Percentiles rank a stretch among this genome's conserved stretches.
Evolutionary conservation across 2,888 invertebrate species (phyloP).

Genomic region (Campaea margaritaria): DNA sequence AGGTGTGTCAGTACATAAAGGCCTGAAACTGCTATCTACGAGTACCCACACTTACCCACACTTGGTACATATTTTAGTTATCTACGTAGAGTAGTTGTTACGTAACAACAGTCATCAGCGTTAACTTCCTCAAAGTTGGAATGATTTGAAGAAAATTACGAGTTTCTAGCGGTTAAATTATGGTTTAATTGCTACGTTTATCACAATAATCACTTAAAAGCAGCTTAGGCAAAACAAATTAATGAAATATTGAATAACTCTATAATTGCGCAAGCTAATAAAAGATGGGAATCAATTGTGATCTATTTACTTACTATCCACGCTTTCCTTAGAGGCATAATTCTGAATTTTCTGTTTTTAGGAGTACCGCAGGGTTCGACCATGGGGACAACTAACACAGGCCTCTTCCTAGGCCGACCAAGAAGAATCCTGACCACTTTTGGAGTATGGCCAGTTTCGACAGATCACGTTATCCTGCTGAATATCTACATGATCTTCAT

Average conservation of each 20-base stretch:
- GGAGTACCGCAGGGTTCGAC: slow-evolving; percentile 1
- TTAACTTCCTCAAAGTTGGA: neutral
- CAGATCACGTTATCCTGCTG: slow-evolving; percentile 48
- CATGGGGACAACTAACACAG: slow-evolving; percentile 53
- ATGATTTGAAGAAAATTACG: neutral
- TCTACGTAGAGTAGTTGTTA: too few species aligned
- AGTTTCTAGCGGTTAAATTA: neutral
- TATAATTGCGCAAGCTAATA: neutral
- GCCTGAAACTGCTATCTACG: too few species aligned
- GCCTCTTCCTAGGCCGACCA: slow-evolving; percentile 59
- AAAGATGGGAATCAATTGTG: neutral
- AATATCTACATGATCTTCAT: slow-evolving; percentile 56
- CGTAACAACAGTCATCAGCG: slow-evolving; percentile 25
- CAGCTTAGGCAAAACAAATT: neutral
- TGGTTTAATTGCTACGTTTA: neutral
- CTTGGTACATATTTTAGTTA: too few species aligned
- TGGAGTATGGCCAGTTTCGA: slow-evolving; percentile 65
- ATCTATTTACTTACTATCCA: too few species aligned
- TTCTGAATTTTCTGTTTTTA: neutral
- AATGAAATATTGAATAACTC: neutral
- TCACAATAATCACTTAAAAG: slow-evolving; percentile 6
- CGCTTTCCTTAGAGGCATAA: neutral
- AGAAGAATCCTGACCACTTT: slow-evolving; percentile 58
- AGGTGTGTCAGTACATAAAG: too few species aligned
- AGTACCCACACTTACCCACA: too few species aligned